These are phyloP conservation scores for Leiothrix lutea DNA, from an alignment of 2,113 vertebrate genomes.

Conservation along the genomic window DNA sequence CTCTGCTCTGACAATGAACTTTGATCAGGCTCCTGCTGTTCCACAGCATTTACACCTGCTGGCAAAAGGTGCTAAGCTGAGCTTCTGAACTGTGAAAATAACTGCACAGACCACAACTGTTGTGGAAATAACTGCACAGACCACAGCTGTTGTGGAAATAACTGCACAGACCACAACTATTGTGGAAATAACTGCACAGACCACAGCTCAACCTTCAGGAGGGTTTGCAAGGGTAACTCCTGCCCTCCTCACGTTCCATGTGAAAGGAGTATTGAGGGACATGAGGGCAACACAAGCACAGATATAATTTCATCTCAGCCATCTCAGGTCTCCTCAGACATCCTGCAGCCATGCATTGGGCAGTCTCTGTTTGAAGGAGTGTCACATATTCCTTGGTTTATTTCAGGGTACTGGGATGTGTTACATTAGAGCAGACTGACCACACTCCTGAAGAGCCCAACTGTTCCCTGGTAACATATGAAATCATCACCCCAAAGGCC, in stretches of 20 bases:
- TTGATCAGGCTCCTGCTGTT: not conserved
- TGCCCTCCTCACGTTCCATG: not conserved
- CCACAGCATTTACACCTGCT: not conserved
- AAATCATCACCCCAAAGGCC: not conserved
- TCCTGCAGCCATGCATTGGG: not conserved
- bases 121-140: not conserved
- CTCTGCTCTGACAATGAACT: not conserved
- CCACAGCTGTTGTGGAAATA: not conserved
- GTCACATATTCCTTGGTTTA: not conserved
- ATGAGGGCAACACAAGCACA: not conserved
- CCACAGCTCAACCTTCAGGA: not conserved
- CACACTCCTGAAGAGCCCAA: not conserved
- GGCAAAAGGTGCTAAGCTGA: not conserved
- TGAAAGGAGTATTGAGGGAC: not conserved
- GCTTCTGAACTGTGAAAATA: not conserved
- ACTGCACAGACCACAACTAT: not conserved
- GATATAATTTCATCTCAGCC: not conserved
- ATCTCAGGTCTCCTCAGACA: not conserved
- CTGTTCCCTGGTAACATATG: not conserved
- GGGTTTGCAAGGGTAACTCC: not conserved
- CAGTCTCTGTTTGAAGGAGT: not conserved
- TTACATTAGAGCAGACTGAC: not conserved
- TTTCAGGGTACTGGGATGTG: accelerated
- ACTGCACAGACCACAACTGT: not conserved
- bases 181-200: not conserved